Percentiles rank a stretch among this genome's conserved stretches.
Evolutionary conservation across 2,113 vertebrate species (phyloP).

Genomic region (Macaca mulatta): DNA sequence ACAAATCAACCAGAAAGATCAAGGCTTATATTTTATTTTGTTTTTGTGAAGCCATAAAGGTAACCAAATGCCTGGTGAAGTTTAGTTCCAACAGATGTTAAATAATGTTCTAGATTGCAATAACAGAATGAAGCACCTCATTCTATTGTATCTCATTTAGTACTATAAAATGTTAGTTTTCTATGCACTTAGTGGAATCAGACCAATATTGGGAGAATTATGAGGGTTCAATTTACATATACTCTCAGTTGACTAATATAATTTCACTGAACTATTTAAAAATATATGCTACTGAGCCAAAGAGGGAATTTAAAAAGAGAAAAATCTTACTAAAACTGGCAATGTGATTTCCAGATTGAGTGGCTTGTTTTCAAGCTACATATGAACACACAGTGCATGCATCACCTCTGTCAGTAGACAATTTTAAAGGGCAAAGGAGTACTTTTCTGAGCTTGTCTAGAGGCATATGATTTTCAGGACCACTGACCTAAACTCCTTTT

Average conservation of each 20-base stretch:
- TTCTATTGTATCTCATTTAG: background rate
- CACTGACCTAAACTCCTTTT: background rate
- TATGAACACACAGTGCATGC: background rate
- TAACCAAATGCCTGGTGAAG: background rate
- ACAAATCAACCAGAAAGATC: background rate
- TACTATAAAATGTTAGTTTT: background rate
- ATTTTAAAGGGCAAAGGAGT: background rate
- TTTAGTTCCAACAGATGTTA: background rate
- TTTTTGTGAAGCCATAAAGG: background rate
- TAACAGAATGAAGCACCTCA: background rate
- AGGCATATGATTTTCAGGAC: background rate
- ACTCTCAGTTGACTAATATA: background rate
- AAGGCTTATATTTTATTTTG: background rate
- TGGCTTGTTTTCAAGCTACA: background rate
- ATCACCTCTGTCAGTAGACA: background rate
- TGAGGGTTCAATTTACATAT: background rate
- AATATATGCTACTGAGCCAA: background rate
- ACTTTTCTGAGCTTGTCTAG: background rate
- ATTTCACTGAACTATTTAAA: constrained; percentile 6
- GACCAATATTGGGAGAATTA: background rate
- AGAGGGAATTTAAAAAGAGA: background rate
- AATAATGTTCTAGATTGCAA: background rate
- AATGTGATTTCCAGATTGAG: background rate
- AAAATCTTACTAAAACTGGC: constrained; percentile 32
- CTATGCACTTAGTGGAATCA: background rate